Evolutionary conservation across 2,113 vertebrate species (phyloP), one percentile per base, ranked within the genome.

Genomic region (Ageneiosus marmoratus): DNA sequence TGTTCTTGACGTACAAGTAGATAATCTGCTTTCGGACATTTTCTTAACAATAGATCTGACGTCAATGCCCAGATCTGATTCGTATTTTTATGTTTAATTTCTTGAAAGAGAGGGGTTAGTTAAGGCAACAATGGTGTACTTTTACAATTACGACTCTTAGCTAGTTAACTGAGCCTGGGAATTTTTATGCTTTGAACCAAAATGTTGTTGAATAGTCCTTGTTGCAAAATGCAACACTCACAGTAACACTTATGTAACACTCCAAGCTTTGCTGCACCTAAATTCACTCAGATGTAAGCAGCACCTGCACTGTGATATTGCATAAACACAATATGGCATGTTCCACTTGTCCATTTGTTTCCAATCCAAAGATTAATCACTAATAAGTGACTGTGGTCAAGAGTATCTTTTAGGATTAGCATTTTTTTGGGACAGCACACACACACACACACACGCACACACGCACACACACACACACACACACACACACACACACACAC

Each of bases 231-330:
- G 29, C 27, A 32, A 55, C 29, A 76, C 29, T 76, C 51, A 55
- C 73, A 75, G 27, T 53, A 75, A 75, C 50, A 51, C 27, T 75
- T 73, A 73, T 50, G 27, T 73, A 73, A 73, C 69, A 48, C 69
- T 50, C 37, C 37, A 18, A 27, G 50, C 70, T 32, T 53, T 51
- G 50, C 73, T 53, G 50, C 16, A 75, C 29, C 27, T 75, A 53
- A 75, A 48, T 75, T 53, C 4, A 1, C 48, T 53, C 73, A 20
- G 50, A 75, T 75, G 27, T 75, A 75, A 6, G 67, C 69, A 73
- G 69, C 44, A 73, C 69, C 69, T 75, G 27, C 34, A 22, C 73
- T 76, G 73, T 76, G 51, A 76, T 76, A 76, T 37, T 55, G 50
- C 73, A 51, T 29, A 74, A 50, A 74, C 70, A 1, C 70, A 55